A percentile compares a stretch with the other conserved stretches of the same genome.
These are phyloP conservation scores for Drosophila prostipennis DNA, from an alignment of 2,888 invertebrate species.

Conservation along the genomic window DNA sequence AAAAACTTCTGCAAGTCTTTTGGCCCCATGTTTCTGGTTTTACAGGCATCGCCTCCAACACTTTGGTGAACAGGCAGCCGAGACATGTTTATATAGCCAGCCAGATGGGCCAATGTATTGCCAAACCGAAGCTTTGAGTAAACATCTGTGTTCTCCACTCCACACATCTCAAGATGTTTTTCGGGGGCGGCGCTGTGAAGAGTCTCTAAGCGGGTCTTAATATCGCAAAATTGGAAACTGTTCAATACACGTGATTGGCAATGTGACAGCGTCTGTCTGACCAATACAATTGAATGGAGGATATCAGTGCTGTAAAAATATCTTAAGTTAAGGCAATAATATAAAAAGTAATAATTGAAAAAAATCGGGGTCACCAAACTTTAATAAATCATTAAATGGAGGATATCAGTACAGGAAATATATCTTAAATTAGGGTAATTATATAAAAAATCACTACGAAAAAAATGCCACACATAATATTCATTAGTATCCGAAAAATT, in stretches of 20 bases:
- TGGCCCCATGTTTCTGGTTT: constrained; percentile 70
- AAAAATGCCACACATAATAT: no score
- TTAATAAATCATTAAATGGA: no score
- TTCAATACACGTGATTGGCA: constrained; percentile 37
- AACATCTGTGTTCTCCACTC: constrained; percentile 50
- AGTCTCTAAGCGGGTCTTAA: constrained; percentile 40
- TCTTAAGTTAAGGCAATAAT: no score
- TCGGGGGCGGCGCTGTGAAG: constrained; percentile 4
- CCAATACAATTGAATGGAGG: background rate
- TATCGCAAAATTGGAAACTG: constrained; percentile 39
- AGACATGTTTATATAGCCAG: constrained; percentile 61
- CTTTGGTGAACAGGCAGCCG: constrained; percentile 54
- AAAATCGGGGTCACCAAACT: no score
- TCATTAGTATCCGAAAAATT: no score
- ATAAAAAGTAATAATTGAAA: background rate
- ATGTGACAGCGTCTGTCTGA: constrained; percentile 18
- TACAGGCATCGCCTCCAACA: constrained; percentile 47
- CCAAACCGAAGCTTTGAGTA: constrained; percentile 53
- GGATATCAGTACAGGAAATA: no score
- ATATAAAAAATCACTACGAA: no score
- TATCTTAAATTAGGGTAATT: no score
- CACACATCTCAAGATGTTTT: constrained; percentile 34
- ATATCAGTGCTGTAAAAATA: background rate
- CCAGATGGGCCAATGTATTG: constrained; percentile 50
- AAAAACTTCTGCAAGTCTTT: constrained; percentile 63